Evolutionary conservation across 2,113 vertebrate species (phyloP), one percentile per base, ranked within the genome.

Genomic region (Passer domesticus): DNA sequence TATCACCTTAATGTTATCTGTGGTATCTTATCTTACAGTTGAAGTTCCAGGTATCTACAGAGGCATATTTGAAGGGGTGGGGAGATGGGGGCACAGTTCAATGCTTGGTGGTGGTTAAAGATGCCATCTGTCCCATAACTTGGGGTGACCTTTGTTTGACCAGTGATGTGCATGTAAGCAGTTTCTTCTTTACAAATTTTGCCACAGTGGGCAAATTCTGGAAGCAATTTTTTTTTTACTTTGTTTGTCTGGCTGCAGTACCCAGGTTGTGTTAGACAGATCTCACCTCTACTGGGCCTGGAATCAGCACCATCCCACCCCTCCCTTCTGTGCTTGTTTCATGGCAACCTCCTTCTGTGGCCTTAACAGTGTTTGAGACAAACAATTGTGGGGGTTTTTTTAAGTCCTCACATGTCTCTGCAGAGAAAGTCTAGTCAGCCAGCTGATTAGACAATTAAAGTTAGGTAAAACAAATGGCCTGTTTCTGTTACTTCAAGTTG

Each of bases 151-250:
- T 56, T 31, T 53, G 6, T 60, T 69, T 62, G n/a, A 41, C 39
- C 1, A 0, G 18, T 6, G n/a, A 39, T 25, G 30, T 53, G 13
- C 1, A 0, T 53, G 10, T 0, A 0, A 69, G 55, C 23, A 53
- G n/a, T 11, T 53, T 18, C 6, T 53, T 37, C 58, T 46, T 55
- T 53, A 75, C n/a, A 53, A 21, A 13, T 59, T 63, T 47, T 83
- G 8, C 53, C 17, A 25, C 13, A n/a, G 47, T 27, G 53, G 25
- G 20, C 55, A 35, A 37, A 37, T 37, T 37, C 35, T 37, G 35
- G 35, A 37, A 37, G 35, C 35, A 37, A 37, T 37, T 37, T 37
- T 37, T 37, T 37, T 37, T 37, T 37, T 37, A 37, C 35, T 37
- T 37, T 41, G 20, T 41, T 62, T 31, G 17, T 47, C 13, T n/a